A percentile compares a stretch with the other conserved stretches of the same genome.
Conservation (phyloP, 2,113 vertebrate species). For the Ictalurus furcatus region DNA sequence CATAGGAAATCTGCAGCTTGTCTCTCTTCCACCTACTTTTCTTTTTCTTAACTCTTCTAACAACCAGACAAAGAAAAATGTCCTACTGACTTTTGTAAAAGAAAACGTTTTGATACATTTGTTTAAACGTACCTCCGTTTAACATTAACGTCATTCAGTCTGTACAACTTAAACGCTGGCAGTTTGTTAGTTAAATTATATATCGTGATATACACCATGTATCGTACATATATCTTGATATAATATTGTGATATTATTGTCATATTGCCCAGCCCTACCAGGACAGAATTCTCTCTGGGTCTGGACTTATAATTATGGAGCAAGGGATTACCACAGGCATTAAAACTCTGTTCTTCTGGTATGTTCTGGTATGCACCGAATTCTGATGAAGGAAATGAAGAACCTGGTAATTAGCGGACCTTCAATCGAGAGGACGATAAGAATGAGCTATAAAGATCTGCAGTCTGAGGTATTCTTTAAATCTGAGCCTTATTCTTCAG, state of each 20-base stretch:
- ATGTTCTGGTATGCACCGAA: neutral
- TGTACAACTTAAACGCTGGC: too few species aligned
- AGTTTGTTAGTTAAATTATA: neutral
- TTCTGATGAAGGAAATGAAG: neutral
- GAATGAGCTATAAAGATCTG: neutral
- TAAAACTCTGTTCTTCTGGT: neutral
- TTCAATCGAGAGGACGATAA: neutral
- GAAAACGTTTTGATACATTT: too few species aligned
- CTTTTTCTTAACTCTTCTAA: neutral
- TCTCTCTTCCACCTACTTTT: too few species aligned
- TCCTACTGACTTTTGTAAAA: too few species aligned
- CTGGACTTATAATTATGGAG: neutral
- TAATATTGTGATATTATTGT: neutral
- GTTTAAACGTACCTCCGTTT: too few species aligned
- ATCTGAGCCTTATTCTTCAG: neutral
- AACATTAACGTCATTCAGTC: too few species aligned
- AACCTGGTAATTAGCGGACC: neutral
- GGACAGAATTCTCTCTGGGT: neutral
- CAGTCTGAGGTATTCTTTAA: neutral
- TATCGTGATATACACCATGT: neutral
- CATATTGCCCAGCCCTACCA: neutral
- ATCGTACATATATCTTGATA: neutral
- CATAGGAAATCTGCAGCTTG: too few species aligned
- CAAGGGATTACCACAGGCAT: neutral
- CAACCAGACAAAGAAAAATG: too few species aligned